A percentile compares a stretch with the other conserved stretches of the same genome.
Conservation (phyloP, 2,797 vertebrate genomes). For the Sebastes minor region DNA sequence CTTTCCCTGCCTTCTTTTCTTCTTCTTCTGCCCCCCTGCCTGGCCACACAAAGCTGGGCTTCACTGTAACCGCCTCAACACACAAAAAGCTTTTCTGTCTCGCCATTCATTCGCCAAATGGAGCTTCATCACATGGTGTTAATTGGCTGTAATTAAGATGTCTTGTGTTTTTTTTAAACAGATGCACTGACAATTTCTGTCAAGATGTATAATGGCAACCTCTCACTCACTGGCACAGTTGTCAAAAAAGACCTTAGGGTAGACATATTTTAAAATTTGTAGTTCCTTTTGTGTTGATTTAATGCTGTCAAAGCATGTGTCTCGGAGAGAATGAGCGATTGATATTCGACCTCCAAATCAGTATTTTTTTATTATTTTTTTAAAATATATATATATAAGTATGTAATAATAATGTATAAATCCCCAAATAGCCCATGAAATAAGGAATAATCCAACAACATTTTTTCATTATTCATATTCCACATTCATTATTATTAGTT, state of each 20-base stretch:
- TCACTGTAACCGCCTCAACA: constrained; percentile 49
- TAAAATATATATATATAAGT: no score
- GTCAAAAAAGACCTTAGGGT: constrained; percentile 18
- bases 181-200: constrained; percentile 49
- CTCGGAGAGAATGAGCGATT: background rate
- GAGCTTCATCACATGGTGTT: constrained; percentile 69
- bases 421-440: no score
- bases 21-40: constrained; percentile 27
- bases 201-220: constrained; percentile 14
- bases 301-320: background rate
- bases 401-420: no score
- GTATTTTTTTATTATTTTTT: no score
- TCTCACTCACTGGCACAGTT: constrained; percentile 12
- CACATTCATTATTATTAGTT: no score
- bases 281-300: constrained; percentile 16
- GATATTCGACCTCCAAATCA: no score
- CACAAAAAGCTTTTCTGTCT: constrained; percentile 50
- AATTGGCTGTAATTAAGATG: constrained; percentile 69
- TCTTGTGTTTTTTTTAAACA: constrained; percentile 54
- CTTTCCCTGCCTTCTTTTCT: constrained; percentile 12
- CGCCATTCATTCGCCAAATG: constrained; percentile 53
- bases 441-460: no score
- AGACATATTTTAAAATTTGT: background rate
- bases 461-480: no score
- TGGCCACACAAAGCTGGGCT: constrained; percentile 55